These are phyloP conservation scores for Pseudomyrmex pallidus DNA, from an alignment of 1,140 invertebrate species.

Conservation along the genomic window DNA sequence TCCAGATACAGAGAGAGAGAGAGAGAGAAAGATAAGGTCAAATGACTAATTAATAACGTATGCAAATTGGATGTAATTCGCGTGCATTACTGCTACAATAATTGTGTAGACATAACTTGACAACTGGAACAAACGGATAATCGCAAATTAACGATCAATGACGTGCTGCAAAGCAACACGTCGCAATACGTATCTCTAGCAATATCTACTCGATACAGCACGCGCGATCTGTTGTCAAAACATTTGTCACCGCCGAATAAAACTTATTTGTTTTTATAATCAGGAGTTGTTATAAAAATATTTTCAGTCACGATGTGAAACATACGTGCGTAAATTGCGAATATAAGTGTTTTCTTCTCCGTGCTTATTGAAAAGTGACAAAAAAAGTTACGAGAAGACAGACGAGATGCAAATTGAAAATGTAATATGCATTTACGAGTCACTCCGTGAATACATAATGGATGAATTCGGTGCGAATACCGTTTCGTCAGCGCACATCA, in stretches of 20 bases:
- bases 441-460: conserved; percentile 47
- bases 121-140: not conserved
- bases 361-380: not conserved
- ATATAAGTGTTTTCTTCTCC: not conserved
- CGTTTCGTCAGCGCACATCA: conserved; percentile 29
- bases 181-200: too few species aligned
- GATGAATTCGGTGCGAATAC: conserved; percentile 3
- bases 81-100: not conserved
- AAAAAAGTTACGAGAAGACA: conserved; percentile 21
- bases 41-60: conserved; percentile 51
- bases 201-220: too few species aligned
- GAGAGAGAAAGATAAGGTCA: conserved; percentile 49
- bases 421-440: conserved; percentile 42
- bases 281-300: not conserved
- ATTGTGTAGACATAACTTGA: conserved; percentile 6
- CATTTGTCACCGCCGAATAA: too few species aligned
- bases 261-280: too few species aligned
- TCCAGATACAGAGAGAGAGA: not conserved
- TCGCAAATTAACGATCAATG: not conserved
- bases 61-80: conserved; percentile 42
- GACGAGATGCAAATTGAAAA: conserved; percentile 32
- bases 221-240: too few species aligned
- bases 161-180: not conserved
- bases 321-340: not conserved
- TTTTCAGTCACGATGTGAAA: not conserved